Conservation (phyloP, 2,797 vertebrate species). For the Lerista edwardsae region DNA sequence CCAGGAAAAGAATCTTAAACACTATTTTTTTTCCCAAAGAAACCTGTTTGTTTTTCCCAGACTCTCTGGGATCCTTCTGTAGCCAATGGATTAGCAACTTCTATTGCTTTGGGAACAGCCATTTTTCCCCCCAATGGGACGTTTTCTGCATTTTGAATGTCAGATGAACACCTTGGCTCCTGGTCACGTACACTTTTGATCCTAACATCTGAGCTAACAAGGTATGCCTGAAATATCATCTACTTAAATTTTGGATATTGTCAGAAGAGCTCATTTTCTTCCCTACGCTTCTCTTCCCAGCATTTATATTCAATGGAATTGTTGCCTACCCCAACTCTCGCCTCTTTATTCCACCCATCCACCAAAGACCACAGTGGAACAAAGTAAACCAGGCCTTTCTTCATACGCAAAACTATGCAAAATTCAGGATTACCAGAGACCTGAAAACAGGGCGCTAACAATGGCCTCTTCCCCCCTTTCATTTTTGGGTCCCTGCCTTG, state of each 20-base stretch:
- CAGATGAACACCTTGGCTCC: not conserved
- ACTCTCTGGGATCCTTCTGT: conserved; percentile 64
- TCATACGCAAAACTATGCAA: conserved; percentile 19
- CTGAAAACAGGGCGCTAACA: conserved; percentile 26
- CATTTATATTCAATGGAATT: not conserved
- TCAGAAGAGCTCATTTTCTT: not conserved
- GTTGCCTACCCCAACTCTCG: not conserved
- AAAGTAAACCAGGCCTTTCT: conserved; percentile 2
- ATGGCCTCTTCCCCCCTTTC: not conserved
- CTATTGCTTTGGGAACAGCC: conserved; percentile 50
- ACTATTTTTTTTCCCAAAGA: conserved; percentile 66
- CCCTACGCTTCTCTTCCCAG: not conserved
- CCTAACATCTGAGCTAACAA: not conserved
- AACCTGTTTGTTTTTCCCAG: conserved; percentile 74
- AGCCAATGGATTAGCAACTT: conserved; percentile 50
- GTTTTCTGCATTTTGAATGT: not conserved
- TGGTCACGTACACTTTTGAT: not conserved
- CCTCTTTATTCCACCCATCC: not conserved
- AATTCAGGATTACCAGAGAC: not conserved
- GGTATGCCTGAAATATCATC: conserved; percentile 22
- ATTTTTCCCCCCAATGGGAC: conserved; percentile 21
- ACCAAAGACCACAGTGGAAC: not conserved
- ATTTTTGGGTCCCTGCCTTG: conserved; percentile 10
- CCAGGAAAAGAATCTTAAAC: conserved; percentile 69
- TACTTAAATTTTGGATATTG: conserved; percentile 15